Percentiles rank a stretch among this genome's conserved stretches.
Conservation (phyloP, 2,113 vertebrate species). For the Rattus rattus region DNA sequence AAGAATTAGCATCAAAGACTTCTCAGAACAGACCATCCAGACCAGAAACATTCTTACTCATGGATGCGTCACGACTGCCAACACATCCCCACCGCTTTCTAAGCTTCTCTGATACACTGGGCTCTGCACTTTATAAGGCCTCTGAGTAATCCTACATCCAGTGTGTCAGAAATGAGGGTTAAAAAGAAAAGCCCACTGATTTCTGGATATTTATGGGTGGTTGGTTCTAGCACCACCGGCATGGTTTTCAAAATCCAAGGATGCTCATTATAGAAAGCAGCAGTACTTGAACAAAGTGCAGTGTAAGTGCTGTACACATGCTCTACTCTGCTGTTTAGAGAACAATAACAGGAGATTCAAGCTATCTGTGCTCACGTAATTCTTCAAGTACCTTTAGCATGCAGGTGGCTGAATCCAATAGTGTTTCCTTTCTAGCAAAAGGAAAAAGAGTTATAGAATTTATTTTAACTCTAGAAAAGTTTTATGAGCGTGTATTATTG, state of each 20-base stretch:
- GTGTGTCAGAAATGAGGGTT: neutral
- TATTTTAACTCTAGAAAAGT: neutral
- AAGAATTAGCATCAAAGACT: neutral
- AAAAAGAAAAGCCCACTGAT: neutral
- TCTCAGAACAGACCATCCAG: neutral
- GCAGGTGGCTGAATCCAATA: neutral
- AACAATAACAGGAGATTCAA: neutral
- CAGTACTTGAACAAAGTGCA: neutral
- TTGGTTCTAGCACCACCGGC: neutral
- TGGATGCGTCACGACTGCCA: neutral
- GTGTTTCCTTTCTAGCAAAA: neutral
- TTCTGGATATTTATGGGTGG: neutral
- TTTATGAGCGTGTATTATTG: neutral
- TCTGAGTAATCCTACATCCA: neutral
- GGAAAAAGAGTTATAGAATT: neutral
- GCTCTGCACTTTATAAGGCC: neutral
- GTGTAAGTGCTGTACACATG: neutral
- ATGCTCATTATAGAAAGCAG: neutral
- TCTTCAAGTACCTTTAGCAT: neutral
- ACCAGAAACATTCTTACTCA: neutral
- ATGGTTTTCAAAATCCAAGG: neutral
- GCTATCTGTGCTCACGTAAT: neutral
- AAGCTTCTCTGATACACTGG: neutral
- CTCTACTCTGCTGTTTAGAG: neutral
- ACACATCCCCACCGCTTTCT: neutral